These are phyloP conservation scores for Melanophora roralis DNA, from an alignment of 2,888 invertebrate species.

Conservation along the genomic window DNA sequence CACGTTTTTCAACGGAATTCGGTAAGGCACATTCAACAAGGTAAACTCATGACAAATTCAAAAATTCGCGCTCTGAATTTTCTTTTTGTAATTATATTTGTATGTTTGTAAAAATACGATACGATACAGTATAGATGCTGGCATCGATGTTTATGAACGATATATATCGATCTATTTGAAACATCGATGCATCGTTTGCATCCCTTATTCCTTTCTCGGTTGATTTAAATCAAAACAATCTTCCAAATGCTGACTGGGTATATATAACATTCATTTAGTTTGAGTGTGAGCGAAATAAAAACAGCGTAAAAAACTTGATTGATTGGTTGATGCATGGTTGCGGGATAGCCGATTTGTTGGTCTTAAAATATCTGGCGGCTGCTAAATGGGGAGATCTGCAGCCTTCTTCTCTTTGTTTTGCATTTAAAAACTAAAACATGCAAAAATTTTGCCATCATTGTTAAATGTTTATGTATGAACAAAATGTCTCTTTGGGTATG, in stretches of 20 bases:
- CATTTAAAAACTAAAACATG: slow-evolving; percentile 59
- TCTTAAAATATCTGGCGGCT: slow-evolving; percentile 12
- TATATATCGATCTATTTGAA: no score
- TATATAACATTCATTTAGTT: not conserved
- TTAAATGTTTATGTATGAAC: slow-evolving; percentile 34
- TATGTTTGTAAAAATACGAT: no score
- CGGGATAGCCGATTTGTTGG: slow-evolving; percentile 30
- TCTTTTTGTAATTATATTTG: no score
- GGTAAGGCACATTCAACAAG: no score
- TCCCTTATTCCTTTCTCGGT: slow-evolving; percentile 10
- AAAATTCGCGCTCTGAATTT: no score
- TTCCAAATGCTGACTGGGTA: not conserved
- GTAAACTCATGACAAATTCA: no score
- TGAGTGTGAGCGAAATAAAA: slow-evolving; percentile 11
- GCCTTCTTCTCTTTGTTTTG: slow-evolving; percentile 44
- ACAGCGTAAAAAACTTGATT: slow-evolving; percentile 73
- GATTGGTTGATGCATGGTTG: slow-evolving; percentile 68
- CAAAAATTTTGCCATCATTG: slow-evolving; percentile 56
- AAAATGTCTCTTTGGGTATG: slow-evolving; percentile 53
- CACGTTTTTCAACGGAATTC: no score
- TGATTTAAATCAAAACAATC: not conserved
- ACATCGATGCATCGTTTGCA: not conserved
- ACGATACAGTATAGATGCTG: no score
- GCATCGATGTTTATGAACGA: no score
- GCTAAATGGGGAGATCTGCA: slow-evolving; percentile 13